Percentiles rank a stretch among this genome's conserved stretches.
These are phyloP conservation scores for Drosophila albomicans DNA, from an alignment of 1,140 invertebrate species.

Conservation along the genomic window DNA sequence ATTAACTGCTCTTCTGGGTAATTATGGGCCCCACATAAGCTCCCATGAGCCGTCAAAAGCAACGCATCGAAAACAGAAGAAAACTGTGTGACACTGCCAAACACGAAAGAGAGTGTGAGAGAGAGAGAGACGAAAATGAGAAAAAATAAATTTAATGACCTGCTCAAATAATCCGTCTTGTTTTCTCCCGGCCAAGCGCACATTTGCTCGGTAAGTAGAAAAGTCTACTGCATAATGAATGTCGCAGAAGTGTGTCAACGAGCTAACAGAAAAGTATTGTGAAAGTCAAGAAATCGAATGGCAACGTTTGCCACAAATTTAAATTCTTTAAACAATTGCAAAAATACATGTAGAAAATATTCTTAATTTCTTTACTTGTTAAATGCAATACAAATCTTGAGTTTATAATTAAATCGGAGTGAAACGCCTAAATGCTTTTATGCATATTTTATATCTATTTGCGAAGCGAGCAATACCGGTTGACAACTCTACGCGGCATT, in stretches of 20 bases:
- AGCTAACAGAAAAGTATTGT: neutral
- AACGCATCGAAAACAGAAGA: constrained; percentile 16
- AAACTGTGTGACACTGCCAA: neutral
- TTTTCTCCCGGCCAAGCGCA: neutral
- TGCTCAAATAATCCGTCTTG: constrained; percentile 24
- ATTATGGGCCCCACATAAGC: constrained; percentile 27
- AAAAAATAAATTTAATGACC: constrained; percentile 29
- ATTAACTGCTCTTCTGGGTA: constrained; percentile 41
- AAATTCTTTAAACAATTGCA: neutral
- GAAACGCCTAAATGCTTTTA: no score
- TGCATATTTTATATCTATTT: neutral
- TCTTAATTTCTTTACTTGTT: no score
- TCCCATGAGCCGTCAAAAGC: constrained; percentile 15
- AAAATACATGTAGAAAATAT: neutral
- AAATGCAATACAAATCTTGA: no score
- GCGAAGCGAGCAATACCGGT: neutral
- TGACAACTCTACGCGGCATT: neutral
- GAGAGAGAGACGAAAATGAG: neutral
- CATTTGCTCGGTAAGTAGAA: constrained; percentile 2
- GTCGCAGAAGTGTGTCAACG: neutral
- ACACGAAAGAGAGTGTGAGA: neutral
- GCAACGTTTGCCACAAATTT: neutral
- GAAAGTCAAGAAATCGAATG: neutral
- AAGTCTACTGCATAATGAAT: constrained; percentile 15
- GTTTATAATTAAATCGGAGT: no score